Evolutionary conservation across 2,888 invertebrate genomes (phyloP).

Genomic region (Glomeris marginata): DNA sequence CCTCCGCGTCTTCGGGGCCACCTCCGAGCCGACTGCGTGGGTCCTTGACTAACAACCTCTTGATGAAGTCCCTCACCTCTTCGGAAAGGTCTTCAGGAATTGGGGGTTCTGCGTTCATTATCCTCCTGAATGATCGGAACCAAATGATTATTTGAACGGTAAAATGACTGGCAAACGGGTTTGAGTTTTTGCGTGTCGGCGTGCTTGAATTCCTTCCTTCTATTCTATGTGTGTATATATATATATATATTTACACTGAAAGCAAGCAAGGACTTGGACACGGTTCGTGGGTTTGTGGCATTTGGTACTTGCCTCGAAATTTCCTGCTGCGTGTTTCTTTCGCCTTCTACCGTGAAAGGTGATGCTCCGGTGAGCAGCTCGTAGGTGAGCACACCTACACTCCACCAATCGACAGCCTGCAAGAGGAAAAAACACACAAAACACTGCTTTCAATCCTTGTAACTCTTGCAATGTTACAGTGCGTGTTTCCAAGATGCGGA

Average conservation of each 20-base stretch:
- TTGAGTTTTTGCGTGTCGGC: too few relatives aligned
- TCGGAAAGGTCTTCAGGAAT: conserved; percentile 68
- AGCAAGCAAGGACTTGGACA: neutral
- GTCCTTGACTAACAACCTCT: conserved; percentile 73
- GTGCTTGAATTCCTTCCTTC: too few relatives aligned
- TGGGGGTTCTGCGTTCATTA: conserved; percentile 73
- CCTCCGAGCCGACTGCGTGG: conserved; percentile 75
- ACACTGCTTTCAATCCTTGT: too few relatives aligned
- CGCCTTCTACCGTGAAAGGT: conserved; percentile 92
- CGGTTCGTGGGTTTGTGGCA: neutral
- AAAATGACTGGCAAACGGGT: too few relatives aligned
- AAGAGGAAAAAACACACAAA: conserved; percentile 2
- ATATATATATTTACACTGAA: too few relatives aligned
- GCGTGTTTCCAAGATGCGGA: too few relatives aligned
- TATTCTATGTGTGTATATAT: too few relatives aligned
- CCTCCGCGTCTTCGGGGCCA: conserved; percentile 65
- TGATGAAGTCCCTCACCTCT: conserved; percentile 59
- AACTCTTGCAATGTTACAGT: too few relatives aligned
- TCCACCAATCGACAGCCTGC: conserved; percentile 98
- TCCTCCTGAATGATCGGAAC: conserved; percentile 41
- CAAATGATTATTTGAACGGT: too few relatives aligned
- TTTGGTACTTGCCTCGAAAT: conserved; percentile 49
- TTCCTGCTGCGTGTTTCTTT: conserved; percentile 84
- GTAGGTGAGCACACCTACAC: conserved; percentile 88
- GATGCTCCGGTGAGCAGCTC: conserved; percentile 93